Base-by-base conservation (phyloP, 2,888 invertebrate species). In the Latrodectus elegans region DNA sequence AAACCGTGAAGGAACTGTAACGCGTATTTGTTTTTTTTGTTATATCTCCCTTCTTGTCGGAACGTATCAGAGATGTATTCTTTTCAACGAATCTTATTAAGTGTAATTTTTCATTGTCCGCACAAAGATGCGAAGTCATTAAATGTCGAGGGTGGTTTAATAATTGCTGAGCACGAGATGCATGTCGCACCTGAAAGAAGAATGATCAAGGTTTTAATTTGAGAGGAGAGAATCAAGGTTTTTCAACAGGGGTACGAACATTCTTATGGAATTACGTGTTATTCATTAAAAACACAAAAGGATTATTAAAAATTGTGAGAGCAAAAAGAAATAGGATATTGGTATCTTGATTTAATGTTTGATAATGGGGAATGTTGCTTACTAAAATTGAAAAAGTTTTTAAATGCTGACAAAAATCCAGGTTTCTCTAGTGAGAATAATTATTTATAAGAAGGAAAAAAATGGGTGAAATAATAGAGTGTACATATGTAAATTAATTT, bases 1-100 rank as follows among this genome's bases (percentile, higher is more conserved):
- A 77, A 81, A 70, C 67, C 55, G 64, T 6, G 14, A 60, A 60
- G 12, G 60, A 60, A 60, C 60, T 38, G 38, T 38, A 3, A 38
- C 38, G 38, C 3, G 38, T 38, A n/a, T n/a, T 60, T 10, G 60
- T 60, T 60, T 60, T 60, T 52, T 55, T 17, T 51, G 64, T 17
- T 53, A 4, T 53, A 11, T 9, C 22, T 26, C 12, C 75, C 67
- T 22, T 22, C 17, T 12, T 38, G 70, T 38, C 14, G 51, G 38
- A 17, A 70, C 17, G 49, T 38, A 75, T n/a, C 14, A 55, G 15
- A 55, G 55, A 55, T 15, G 76, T 22, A 67, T 77, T 77, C 51
- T 67, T 78, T 78, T 78, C 68, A 55, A 55, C 26, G 55, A 52
- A n/a, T 71, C 49, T 9, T n/a, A 72, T 52, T n/a, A 52, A 17